These are phyloP conservation scores for Hydropsyche tenuis DNA, from an alignment of 1,140 invertebrate species.

Conservation along the genomic window DNA sequence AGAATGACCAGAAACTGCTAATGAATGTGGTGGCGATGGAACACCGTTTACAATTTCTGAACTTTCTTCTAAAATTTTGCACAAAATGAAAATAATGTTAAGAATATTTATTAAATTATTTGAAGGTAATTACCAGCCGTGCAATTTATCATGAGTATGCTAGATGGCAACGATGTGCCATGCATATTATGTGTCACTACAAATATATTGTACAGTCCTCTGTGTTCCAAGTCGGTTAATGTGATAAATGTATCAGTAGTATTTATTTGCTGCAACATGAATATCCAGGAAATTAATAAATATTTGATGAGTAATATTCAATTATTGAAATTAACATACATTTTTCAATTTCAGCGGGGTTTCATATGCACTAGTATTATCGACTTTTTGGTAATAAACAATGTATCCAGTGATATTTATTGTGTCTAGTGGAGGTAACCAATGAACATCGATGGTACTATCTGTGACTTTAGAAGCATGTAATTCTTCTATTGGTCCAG, in stretches of 20 bases:
- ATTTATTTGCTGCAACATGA: slow-evolving; percentile 67
- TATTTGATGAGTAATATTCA: not conserved
- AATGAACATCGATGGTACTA: slow-evolving; percentile 69
- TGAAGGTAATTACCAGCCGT: slow-evolving; percentile 53
- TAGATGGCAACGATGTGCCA: slow-evolving; percentile 79
- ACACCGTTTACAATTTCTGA: slow-evolving; percentile 59
- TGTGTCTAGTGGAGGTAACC: slow-evolving; percentile 70
- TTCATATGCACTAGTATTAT: slow-evolving; percentile 68
- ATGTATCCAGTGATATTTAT: slow-evolving; percentile 72
- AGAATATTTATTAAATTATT: not conserved
- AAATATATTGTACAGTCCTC: slow-evolving; percentile 76
- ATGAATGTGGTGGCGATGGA: slow-evolving; percentile 78
- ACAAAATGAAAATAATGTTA: slow-evolving; percentile 2
- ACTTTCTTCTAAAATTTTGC: not conserved
- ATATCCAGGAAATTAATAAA: slow-evolving; percentile 11
- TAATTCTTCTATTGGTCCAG: slow-evolving; percentile 76
- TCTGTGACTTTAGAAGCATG: slow-evolving; percentile 71
- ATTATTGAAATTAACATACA: slow-evolving; percentile 59
- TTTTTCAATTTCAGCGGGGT: slow-evolving; percentile 70
- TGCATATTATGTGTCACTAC: slow-evolving; percentile 76
- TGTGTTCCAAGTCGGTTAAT: slow-evolving; percentile 68
- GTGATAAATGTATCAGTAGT: slow-evolving; percentile 68
- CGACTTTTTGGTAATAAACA: slow-evolving; percentile 77
- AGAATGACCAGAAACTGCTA: slow-evolving; percentile 75
- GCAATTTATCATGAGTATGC: slow-evolving; percentile 77